phyloP scores from a whole-genome alignment of 2,113 vertebrate species.

The Varanus komodoensis region DNA sequence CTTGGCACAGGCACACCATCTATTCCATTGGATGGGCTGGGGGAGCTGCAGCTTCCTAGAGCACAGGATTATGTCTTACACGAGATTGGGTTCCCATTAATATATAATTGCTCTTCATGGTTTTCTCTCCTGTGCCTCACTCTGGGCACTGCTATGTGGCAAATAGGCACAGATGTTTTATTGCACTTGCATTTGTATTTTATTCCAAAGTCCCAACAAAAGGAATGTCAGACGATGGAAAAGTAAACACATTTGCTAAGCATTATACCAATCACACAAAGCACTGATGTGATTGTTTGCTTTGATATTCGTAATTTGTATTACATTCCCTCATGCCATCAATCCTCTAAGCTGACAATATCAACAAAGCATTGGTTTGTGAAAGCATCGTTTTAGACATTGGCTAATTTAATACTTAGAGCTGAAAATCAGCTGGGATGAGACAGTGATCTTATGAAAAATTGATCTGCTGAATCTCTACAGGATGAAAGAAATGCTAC shows the following conservation, averaged over 20 bases:
- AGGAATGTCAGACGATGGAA: background rate
- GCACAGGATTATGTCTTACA: background rate
- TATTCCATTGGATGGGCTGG: background rate
- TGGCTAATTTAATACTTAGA: constrained; percentile 59
- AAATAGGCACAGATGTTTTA: constrained; percentile 15
- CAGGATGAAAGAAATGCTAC: constrained; percentile 57
- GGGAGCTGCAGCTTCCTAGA: background rate
- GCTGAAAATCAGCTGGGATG: constrained; percentile 62
- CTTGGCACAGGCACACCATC: no score
- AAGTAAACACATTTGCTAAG: constrained; percentile 22
- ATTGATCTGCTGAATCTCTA: constrained; percentile 64
- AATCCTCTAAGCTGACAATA: constrained; percentile 27
- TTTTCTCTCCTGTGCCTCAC: background rate
- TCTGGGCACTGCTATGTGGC: background rate
- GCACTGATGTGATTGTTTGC: constrained; percentile 50
- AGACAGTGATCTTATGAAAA: constrained; percentile 61
- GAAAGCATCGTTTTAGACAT: constrained; percentile 48
- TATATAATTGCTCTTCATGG: background rate
- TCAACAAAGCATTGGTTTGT: constrained; percentile 40
- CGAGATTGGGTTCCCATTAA: background rate
- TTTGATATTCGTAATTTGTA: constrained; percentile 41
- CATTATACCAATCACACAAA: constrained; percentile 25
- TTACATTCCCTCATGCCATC: constrained; percentile 45
- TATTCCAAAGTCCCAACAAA: constrained; percentile 20
- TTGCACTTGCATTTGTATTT: background rate